Evolutionary conservation across 1,140 invertebrate species (phyloP).

Genomic region (Diuraphis noxia): DNA sequence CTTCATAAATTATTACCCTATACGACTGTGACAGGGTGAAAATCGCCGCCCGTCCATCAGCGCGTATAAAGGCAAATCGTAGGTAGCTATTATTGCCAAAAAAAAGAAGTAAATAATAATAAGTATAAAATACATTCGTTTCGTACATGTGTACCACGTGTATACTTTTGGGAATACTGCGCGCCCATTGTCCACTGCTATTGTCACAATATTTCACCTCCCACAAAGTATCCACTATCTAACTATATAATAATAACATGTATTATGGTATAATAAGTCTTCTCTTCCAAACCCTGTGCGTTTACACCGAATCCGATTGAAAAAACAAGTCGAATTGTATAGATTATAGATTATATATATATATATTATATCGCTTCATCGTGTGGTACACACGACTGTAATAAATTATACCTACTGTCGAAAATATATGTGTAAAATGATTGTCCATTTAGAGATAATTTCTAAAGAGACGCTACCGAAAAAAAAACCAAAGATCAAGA

Average conservation of each 20-base stretch:
- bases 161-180: neutral
- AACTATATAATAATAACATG: neutral
- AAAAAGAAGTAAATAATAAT: neutral
- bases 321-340: neutral
- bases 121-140: neutral
- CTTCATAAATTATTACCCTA: neutral
- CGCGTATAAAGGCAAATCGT: neutral
- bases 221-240: neutral
- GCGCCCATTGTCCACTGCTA: neutral
- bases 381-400: neutral
- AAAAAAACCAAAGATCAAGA: neutral
- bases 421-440: neutral
- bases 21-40: neutral
- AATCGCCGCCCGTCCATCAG: neutral
- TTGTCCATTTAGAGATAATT: neutral
- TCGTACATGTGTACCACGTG: neutral
- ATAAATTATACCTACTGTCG: too few species aligned
- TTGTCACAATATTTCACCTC: constrained; percentile 30
- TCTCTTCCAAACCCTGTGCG: neutral
- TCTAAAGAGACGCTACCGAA: neutral
- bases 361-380: neutral
- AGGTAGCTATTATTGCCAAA: constrained; percentile 13
- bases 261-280: neutral
- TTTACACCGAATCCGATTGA: neutral
- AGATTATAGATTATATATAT: neutral